These are phyloP conservation scores for Sarcophaga rosellei DNA, from an alignment of 2,888 invertebrate genomes.

Conservation along the genomic window DNA sequence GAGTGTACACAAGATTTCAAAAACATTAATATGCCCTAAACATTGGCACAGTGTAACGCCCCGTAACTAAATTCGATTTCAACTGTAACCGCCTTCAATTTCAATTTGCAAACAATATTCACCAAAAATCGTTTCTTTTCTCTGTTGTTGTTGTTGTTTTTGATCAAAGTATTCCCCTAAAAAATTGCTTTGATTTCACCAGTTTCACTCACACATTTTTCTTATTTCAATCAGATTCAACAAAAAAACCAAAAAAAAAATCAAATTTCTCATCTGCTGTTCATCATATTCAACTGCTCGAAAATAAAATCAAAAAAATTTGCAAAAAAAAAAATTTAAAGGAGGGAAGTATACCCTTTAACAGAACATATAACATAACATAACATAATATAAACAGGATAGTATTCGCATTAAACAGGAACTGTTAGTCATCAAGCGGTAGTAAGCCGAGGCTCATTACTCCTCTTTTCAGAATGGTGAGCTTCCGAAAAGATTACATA, in stretches of 20 bases:
- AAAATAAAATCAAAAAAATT: not conserved
- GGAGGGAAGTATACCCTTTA: slow-evolving; percentile 24
- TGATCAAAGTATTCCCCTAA: not conserved
- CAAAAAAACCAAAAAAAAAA: not conserved
- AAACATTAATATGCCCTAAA: slow-evolving; percentile 66
- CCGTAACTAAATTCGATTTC: slow-evolving; percentile 74
- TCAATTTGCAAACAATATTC: slow-evolving; percentile 56
- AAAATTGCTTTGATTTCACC: slow-evolving; percentile 18
- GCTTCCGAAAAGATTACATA: too few relatives aligned
- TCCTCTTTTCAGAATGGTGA: too few relatives aligned
- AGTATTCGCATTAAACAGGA: too few relatives aligned
- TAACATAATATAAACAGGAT: too few relatives aligned
- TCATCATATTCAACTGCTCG: not conserved
- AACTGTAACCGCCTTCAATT: slow-evolving; percentile 74
- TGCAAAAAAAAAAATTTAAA: not conserved
- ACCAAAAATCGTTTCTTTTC: slow-evolving; percentile 5
- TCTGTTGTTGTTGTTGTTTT: slow-evolving; percentile 4
- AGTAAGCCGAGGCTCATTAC: too few relatives aligned
- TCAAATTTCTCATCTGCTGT: slow-evolving; percentile 31
- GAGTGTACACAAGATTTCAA: slow-evolving; percentile 41
- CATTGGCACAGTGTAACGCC: slow-evolving; percentile 67
- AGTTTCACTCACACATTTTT: slow-evolving; percentile 10
- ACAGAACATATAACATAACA: too few relatives aligned
- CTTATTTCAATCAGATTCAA: slow-evolving; percentile 61
- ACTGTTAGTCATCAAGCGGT: too few relatives aligned